These are phyloP conservation scores for Hirtodrosophila histrioides DNA, from an alignment of 2,888 invertebrate species.

Conservation along the genomic window DNA sequence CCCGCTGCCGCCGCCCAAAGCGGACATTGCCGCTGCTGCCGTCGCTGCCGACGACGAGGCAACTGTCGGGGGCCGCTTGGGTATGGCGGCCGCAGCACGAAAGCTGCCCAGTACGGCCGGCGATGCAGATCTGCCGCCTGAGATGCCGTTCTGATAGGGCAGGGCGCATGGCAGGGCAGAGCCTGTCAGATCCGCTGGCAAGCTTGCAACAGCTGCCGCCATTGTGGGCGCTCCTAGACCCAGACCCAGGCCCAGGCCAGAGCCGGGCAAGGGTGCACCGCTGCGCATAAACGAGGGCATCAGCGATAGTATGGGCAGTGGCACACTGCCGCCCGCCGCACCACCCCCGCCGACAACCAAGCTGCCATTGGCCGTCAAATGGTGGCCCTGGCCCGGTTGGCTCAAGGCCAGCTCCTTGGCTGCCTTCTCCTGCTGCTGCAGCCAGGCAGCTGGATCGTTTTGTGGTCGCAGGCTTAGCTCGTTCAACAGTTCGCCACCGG, in stretches of 20 bases:
- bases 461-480: conserved; percentile 84
- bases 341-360: conserved; percentile 43
- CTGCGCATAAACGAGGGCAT: conserved; percentile 90
- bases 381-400: conserved; percentile 85
- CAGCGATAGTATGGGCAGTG: conserved; percentile 89
- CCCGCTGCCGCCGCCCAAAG: background rate
- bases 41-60: conserved; percentile 65
- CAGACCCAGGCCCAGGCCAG: conserved; percentile 38
- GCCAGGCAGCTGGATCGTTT: conserved; percentile 83
- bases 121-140: conserved; percentile 48
- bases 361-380: conserved; percentile 59
- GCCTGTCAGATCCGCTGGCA: conserved; percentile 47
- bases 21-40: conserved; percentile 26
- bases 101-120: conserved; percentile 70
- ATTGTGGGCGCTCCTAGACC: conserved; percentile 44
- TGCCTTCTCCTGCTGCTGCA: conserved; percentile 85
- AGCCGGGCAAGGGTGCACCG: conserved; percentile 74
- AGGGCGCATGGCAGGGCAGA: conserved; percentile 47
- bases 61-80: conserved; percentile 79
- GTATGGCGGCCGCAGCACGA: conserved; percentile 78
- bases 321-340: conserved; percentile 84
- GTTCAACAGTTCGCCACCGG: conserved; percentile 62
- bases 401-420: conserved; percentile 81
- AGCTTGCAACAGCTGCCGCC: conserved; percentile 62
- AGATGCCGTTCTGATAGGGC: conserved; percentile 80